Base-by-base conservation (phyloP, 2,797 vertebrate genomes). In the Lacerta bilineata region DNA sequence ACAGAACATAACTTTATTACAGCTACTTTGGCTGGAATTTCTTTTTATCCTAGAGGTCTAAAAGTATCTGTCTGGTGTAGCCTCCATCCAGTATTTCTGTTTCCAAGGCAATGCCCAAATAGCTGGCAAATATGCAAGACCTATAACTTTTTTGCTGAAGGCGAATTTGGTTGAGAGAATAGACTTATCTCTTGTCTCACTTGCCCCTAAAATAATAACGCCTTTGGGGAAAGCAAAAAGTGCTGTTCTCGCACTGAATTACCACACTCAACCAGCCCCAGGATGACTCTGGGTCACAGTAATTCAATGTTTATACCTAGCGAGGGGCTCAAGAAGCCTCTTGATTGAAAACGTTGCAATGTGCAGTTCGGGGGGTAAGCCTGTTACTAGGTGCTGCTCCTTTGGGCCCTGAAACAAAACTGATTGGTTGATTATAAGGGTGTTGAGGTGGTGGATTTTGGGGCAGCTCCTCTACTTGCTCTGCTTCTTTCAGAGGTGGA, bases 401-500 rank as follows among this genome's bases (percentile, higher is more conserved):
- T 72, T 72, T 43, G 36, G 4, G 3, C 11, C 33, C 33, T 27
- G 29, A 17, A 55, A 46, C 23, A 27, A 39, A 20, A 23, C 23
- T 3, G 18, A 17, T 82, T 86, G 87, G 8, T 29, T 75, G 72
- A 87, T 82, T 91, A 74, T 91, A 74, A 64, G 33, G 71, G 78
- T 80, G 78, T 87, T 81, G 90, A 76, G 80, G 23, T 1, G 1
- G 27, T 84, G 85, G 85, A 33, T 90, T 84, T 82, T 88, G 92
- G 50, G 83, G 75, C 1, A 0, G 66, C 3, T 92, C 88, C 78
- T 93, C 85, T 88, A 92, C 83, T 83, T 91, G 66, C 83, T 91
- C 93, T 50, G 17, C 69, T 76, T 91, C 93, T 95, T 95, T 90
- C 97, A 99, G 99, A 98, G 98, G 90, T 99, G 99, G 99, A 98